Base-by-base conservation (phyloP, 2,113 vertebrate species). In the Cynocephalus volans region DNA sequence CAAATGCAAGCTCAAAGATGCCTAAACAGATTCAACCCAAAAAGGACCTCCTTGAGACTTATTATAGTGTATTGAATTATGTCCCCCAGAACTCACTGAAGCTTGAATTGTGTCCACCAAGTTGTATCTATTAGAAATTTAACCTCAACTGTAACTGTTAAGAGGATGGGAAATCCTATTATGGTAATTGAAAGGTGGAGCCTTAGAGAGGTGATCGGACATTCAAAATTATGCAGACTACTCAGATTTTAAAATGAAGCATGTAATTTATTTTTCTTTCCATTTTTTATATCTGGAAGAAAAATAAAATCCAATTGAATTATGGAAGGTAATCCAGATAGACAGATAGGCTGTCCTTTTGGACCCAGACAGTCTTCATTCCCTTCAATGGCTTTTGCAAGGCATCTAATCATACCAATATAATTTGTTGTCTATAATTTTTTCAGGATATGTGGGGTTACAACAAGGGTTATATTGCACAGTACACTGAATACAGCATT, bases 391-490 rank as follows among this genome's bases (percentile, higher is more conserved):
- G 4, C 45, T 90, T 93, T 54, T 19, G 21, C 62, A 93, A 91
- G 23, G 28, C 72, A 93, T 82, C 52, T 91, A 70, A 84, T 76
- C 54, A 94, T 3, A n/a, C 26, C 33, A 65, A 18, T 19, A 45
- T 81, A 83, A 77, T 77, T 75, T 81, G 76, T 80, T 96, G 64
- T 62, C 73, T 88, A 18, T 91, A 88, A 95, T 96, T 95, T 88
- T 84, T 79, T 79, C 41, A 80, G 12, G 31, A 67, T 41, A 1
- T 19, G n/a, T 82, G 33, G 13, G 24, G 41, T 90, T 88, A 72
- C 13, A 70, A 88, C 79, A 76, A 94, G 62, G 73, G n/a, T 89
- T n/a, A 62, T 36, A 81, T 62, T 88, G 28, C 12, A 36, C 65
- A 79, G 13, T 70, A 52, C 14, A 56, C 64, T 95, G 21, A 50